Conservation (phyloP, 1,140 invertebrate genomes). For the Drosophila nannoptera region DNA sequence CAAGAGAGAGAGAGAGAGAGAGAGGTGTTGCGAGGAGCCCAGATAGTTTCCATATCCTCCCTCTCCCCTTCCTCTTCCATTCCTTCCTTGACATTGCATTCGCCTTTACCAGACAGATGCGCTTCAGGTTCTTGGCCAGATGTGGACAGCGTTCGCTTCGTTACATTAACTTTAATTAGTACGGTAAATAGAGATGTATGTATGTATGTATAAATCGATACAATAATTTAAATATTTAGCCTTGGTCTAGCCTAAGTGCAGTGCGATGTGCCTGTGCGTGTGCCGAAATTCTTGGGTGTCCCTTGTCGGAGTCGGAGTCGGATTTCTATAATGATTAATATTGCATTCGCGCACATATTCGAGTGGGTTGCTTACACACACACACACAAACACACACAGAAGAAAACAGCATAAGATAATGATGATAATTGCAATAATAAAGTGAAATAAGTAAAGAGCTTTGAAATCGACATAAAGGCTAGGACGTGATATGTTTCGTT, state of each 20-base stretch:
- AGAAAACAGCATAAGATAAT: conserved; percentile 26
- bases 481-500: conserved; percentile 74
- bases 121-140: no score
- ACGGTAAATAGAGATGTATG: conserved; percentile 53
- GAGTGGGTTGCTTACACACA: conserved; percentile 50
- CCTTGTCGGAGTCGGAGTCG: conserved; percentile 22
- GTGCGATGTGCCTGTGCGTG: conserved; percentile 30
- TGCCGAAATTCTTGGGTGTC: conserved; percentile 28
- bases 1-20: neutral
- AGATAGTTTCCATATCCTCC: no score
- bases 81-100: no score
- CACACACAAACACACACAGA: conserved; percentile 22
- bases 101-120: no score
- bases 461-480: conserved; percentile 47
- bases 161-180: conserved; percentile 75
- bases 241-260: conserved; percentile 70
- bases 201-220: conserved; percentile 69
- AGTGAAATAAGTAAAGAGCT: conserved; percentile 34
- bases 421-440: conserved; percentile 56
- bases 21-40: no score
- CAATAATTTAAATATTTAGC: conserved; percentile 73
- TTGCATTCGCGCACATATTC: conserved; percentile 53
- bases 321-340: conserved; percentile 43
- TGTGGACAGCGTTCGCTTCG: conserved; percentile 36
- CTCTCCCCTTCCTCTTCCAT: no score